phyloP scores from a whole-genome alignment of 2,888 invertebrate genomes.

The Philhelius pedissequus region DNA sequence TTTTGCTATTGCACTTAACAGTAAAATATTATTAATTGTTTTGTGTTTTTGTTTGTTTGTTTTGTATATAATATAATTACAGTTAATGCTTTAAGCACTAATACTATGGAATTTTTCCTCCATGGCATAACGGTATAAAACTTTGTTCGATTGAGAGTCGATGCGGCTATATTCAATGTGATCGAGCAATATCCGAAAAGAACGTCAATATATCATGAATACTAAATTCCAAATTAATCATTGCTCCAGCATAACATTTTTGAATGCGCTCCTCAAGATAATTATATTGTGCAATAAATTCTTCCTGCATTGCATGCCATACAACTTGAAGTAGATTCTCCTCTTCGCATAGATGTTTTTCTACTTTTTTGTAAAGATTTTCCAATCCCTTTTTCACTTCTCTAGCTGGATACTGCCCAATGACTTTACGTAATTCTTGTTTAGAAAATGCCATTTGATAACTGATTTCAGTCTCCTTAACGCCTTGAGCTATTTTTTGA shows the following conservation, averaged over 20 bases:
- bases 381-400: slow-evolving; percentile 96
- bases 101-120: slow-evolving; percentile 36
- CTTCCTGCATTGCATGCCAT: slow-evolving; percentile 99
- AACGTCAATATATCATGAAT: slow-evolving; percentile 97
- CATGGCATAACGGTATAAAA: slow-evolving; percentile 49
- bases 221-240: slow-evolving; percentile 95
- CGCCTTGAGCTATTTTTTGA: slow-evolving; percentile 94
- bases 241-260: slow-evolving; percentile 97
- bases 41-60: not conserved
- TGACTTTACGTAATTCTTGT: slow-evolving; percentile 96
- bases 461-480: slow-evolving; percentile 97
- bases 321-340: slow-evolving; percentile 96
- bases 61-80: slow-evolving; percentile 26
- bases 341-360: slow-evolving; percentile 97
- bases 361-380: slow-evolving; percentile 95
- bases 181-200: slow-evolving; percentile 98
- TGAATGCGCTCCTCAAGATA: slow-evolving; percentile 94
- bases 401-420: slow-evolving; percentile 94
- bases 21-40: slow-evolving; percentile 64
- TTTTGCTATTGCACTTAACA: slow-evolving; percentile 75
- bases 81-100: slow-evolving; percentile 55
- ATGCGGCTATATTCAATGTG: slow-evolving; percentile 83
- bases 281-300: slow-evolving; percentile 98
- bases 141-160: slow-evolving; percentile 7
- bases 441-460: slow-evolving; percentile 98